phyloP scores from a whole-genome alignment of 2,113 vertebrate species.

The Macquaria ambigua region DNA sequence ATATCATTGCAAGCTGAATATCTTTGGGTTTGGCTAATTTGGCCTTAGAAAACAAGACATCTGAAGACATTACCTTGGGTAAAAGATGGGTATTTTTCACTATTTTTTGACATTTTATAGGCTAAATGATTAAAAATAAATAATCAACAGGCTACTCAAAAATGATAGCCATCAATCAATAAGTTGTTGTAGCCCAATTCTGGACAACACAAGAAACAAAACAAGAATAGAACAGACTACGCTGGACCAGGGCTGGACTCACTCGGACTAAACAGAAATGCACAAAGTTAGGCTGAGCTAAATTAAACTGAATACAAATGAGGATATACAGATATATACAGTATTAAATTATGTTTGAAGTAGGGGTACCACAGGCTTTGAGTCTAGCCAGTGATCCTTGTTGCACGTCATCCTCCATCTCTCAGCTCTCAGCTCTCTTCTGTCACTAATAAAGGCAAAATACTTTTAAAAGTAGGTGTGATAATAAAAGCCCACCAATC shows the following conservation, averaged over 20 bases:
- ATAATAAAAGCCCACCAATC: not conserved
- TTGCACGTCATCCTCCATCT: not conserved
- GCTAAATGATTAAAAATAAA: not conserved
- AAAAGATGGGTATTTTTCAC: not conserved
- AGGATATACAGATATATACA: not conserved
- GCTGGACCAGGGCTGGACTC: not conserved
- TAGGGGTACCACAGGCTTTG: not conserved
- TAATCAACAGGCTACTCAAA: no score
- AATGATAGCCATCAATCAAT: not conserved
- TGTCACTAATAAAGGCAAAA: not conserved
- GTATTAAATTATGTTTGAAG: slow-evolving; percentile 2
- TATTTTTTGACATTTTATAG: not conserved
- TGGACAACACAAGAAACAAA: not conserved
- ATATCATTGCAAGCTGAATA: not conserved
- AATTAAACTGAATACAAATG: slow-evolving; percentile 6
- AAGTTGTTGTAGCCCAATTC: not conserved
- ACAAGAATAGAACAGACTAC: not conserved
- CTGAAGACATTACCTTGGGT: not conserved
- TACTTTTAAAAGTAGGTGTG: not conserved
- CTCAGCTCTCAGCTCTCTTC: not conserved
- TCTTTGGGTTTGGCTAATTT: not conserved
- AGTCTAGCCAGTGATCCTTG: not conserved
- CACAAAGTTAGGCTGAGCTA: not conserved
- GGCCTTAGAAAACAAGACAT: not conserved
- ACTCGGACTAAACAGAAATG: not conserved